Base-by-base conservation (phyloP, 2,888 invertebrate species). In the Pachymerium ferrugineum region DNA sequence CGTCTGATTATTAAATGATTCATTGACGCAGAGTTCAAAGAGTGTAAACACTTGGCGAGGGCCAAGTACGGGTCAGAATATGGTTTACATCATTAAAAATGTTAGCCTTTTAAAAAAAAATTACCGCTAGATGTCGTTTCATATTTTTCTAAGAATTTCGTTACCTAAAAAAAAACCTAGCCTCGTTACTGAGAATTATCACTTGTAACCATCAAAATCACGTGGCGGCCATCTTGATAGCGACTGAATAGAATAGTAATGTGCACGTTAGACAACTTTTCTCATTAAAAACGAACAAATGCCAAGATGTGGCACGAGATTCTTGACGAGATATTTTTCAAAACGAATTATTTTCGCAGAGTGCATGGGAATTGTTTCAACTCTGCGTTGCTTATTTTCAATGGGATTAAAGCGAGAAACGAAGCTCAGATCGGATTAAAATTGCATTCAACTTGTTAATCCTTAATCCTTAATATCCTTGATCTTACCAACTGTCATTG, bases 21-120 rank as follows among this genome's bases (percentile, higher is more conserved):
- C 62, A 62, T 62, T 62, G 62, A 62, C 62, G 62, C 28, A 3
- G 62, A n/a, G 62, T 62, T 62, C 62, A 62, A 28, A 62, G 62
- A 62, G 62, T 62, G 62, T 62, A 62, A 62, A 62, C 62, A 62
- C 25, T 62, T 62, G 12, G 28, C n/a, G n/a, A n/a, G 28, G 62
- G 62, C 62, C 62, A 62, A 62, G 62, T 62, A 62, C n/a, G 62
- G 62, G 62, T 62, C 62, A 62, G 62, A 62, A 62, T 62, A 62
- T 62, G 28, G 62, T 62, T n/a, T 62, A 62, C 62, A 62, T 62
- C 62, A 62, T 62, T 62, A 62, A 62, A n/a, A 62, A 62, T 28
- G 62, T 28, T 28, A 62, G 25, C 62, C 62, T 28, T 28, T 25
- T 62, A 25, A 62, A 62, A 38, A 62, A 62, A 62, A 10, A 62